These are phyloP conservation scores for Poeciliopsis gracilis DNA, from an alignment of 2,797 vertebrate genomes.

Conservation along the genomic window DNA sequence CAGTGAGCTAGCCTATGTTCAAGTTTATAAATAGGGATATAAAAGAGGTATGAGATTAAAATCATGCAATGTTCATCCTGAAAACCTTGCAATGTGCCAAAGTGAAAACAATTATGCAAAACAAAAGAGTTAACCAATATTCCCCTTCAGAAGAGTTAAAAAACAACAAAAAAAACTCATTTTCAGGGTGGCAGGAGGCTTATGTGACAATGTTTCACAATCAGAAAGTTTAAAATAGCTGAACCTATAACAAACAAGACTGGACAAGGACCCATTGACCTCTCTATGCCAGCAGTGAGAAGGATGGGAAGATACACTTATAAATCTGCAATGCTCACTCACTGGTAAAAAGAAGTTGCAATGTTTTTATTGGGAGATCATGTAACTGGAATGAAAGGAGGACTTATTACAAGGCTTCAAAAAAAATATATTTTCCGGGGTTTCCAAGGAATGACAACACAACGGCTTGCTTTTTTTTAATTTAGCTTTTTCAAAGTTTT, in stretches of 20 bases:
- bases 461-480: not conserved
- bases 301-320: not conserved
- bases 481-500: not conserved
- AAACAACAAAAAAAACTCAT: accelerated
- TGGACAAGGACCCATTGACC: not conserved
- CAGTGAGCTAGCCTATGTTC: not conserved
- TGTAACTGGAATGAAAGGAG: not conserved
- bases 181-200: not conserved
- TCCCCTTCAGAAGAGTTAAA: not conserved
- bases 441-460: not conserved
- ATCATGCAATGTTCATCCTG: not conserved
- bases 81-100: not conserved
- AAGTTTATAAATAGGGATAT: conserved; percentile 2
- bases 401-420: not conserved
- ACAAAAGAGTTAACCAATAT: not conserved
- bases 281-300: not conserved
- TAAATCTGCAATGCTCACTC: not conserved
- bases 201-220: not conserved
- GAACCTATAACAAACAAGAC: not conserved
- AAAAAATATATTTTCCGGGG: not conserved
- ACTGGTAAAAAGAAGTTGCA: not conserved
- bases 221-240: not conserved
- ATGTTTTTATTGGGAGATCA: not conserved
- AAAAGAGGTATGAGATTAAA: not conserved
- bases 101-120: not conserved